Percentiles rank a stretch among this genome's conserved stretches.
Evolutionary conservation across 2,113 vertebrate species (phyloP).

Genomic region (Malaclemys terrapin): DNA sequence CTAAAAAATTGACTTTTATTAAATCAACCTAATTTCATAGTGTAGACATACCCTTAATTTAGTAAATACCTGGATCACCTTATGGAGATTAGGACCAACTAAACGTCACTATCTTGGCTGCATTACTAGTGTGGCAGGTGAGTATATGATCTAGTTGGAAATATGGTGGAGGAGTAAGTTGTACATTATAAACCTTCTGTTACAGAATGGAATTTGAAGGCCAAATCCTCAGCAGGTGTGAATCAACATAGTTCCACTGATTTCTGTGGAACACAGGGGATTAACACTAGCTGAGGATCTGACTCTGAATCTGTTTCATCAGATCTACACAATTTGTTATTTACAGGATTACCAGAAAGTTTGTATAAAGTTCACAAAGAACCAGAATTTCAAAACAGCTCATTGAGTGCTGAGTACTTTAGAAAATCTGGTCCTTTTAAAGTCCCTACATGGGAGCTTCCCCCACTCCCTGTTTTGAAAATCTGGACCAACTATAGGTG

Average conservation of each 20-base stretch:
- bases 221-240: background rate
- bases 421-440: background rate
- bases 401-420: background rate
- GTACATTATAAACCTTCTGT: background rate
- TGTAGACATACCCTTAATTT: background rate
- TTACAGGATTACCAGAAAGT: background rate
- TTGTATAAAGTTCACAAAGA: background rate
- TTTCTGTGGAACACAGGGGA: background rate
- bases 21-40: no score
- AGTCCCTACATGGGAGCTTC: background rate
- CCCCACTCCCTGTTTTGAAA: background rate
- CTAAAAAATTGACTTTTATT: no score
- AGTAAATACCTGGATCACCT: slow-evolving; percentile 14
- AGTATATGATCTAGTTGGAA: background rate
- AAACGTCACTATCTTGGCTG: background rate
- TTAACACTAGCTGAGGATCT: background rate
- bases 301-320: background rate
- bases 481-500: background rate
- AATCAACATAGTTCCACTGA: background rate
- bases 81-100: background rate
- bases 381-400: background rate
- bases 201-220: background rate
- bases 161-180: background rate
- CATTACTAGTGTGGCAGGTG: background rate
- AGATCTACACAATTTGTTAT: background rate